A percentile compares a stretch with the other conserved stretches of the same genome.
Conservation (phyloP, 2,888 invertebrate genomes). For the Hybos culiciformis region DNA sequence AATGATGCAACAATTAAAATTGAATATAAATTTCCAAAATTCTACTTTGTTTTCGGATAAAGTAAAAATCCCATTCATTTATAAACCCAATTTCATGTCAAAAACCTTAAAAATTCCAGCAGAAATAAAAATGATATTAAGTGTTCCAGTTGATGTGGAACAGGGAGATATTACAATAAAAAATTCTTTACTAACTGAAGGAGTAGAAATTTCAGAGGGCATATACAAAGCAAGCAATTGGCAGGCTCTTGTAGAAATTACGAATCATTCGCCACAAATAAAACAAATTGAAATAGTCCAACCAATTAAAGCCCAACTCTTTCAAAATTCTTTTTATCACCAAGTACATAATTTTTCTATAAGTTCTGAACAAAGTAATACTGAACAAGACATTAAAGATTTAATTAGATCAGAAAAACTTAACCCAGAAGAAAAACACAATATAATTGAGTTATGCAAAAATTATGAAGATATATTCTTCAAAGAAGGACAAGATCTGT, state of each 20-base stretch:
- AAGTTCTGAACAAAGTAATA: neutral
- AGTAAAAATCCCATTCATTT: no score
- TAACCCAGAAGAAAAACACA: conserved; percentile 4
- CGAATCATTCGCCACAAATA: no score
- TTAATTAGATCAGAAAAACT: neutral
- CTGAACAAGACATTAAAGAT: neutral
- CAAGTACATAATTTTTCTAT: neutral
- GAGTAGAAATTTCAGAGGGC: neutral
- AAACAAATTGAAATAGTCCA: neutral
- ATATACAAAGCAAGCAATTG: no score
- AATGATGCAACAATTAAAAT: no score
- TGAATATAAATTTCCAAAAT: no score
- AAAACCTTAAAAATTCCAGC: no score
- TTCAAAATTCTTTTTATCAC: neutral
- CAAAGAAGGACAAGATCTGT: conserved; percentile 4
- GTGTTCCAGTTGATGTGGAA: no score
- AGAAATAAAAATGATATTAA: no score
- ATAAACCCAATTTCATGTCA: no score
- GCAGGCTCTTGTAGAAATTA: no score
- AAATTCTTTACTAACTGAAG: neutral
- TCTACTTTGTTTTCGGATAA: no score
- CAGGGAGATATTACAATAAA: no score
- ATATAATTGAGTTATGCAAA: neutral
- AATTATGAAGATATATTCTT: conserved; percentile 7
- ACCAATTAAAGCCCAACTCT: neutral